Base-by-base conservation (phyloP, 2,113 vertebrate genomes). In the Rana temporaria region DNA sequence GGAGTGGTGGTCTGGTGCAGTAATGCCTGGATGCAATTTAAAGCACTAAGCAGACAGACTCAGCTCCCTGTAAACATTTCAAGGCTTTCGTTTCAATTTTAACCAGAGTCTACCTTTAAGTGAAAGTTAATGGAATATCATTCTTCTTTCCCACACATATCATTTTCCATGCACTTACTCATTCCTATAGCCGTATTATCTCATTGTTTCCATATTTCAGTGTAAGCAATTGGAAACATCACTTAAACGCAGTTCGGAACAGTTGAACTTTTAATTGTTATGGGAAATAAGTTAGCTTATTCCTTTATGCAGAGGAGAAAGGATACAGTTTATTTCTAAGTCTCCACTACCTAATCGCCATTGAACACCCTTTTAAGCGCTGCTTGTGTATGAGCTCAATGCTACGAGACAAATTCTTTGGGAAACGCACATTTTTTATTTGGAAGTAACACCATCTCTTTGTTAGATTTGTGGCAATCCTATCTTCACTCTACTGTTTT, bases 361-460 rank as follows among this genome's bases (percentile, higher is more conserved):
- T 94, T 95, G 93, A 94, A 90, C 90, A 93, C 94, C 90, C 94
- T 90, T 94, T 93, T 90, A 91, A 91, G 94, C 91, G 92, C 92
- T 90, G 95, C 96, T 93, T 82, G 92, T 95, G 94, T 92, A 93
- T 94, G 94, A 95, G 94, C 94, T 98, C 96, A 96, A 96, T 93
- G 93, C 93, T 91, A 93, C 92, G 93, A 96, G 95, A 94, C 94
- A 95, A 96, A 93, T 94, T 97, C 92, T 94, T 94, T 96, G 95
- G 96, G 88, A 92, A 95, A 93, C 94, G 89, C 93, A 95, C 91
- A 94, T 94, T 95, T 94, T 90, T 97, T 95, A 94, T 97, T 95
- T 94, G 94, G 95, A 96, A 96, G 97, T 96, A 97, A 98, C 96
- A 95, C 96, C 96, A 96, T 96, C 94, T 95, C 96, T 98, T 97